Conservation (phyloP, 2,113 vertebrate genomes). For the Sula dactylatra region DNA sequence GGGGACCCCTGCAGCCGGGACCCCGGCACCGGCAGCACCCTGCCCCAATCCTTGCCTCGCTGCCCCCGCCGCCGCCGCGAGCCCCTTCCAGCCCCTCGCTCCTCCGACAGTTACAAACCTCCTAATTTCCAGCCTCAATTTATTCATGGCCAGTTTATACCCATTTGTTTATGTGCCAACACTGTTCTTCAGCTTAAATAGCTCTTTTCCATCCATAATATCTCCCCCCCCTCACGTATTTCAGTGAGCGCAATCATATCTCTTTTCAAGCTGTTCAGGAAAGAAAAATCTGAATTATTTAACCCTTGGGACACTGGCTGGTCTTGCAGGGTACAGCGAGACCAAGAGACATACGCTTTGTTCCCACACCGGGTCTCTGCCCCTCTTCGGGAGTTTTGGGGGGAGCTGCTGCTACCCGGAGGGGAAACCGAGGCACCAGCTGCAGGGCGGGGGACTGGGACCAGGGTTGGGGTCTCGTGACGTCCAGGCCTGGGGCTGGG, state of each 20-base stretch:
- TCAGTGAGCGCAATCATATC: conserved; percentile 50
- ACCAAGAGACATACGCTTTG: not conserved
- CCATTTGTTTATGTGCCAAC: conserved; percentile 62
- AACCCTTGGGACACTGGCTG: conserved; percentile 52
- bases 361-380: fast-evolving
- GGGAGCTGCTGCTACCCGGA: not conserved
- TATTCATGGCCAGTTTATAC: conserved; percentile 50
- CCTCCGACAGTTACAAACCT: not conserved
- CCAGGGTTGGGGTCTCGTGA: fast-evolving
- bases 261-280: conserved; percentile 64
- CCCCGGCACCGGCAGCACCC: not conserved
- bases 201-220: conserved; percentile 61
- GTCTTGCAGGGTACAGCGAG: not conserved
- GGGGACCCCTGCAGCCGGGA: not conserved
- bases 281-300: conserved; percentile 57
- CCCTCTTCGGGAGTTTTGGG: not conserved
- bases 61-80: not conserved
- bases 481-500: not conserved
- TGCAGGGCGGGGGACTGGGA: fast-evolving
- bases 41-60: not conserved
- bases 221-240: not conserved
- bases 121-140: conserved; percentile 43
- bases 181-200: conserved; percentile 61
- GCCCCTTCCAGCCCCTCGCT: not conserved
- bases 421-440: conserved; percentile 13